These are phyloP conservation scores for Parazoanthus darwini DNA, from an alignment of 92 coral and sea anemone genomes.

Conservation along the genomic window DNA sequence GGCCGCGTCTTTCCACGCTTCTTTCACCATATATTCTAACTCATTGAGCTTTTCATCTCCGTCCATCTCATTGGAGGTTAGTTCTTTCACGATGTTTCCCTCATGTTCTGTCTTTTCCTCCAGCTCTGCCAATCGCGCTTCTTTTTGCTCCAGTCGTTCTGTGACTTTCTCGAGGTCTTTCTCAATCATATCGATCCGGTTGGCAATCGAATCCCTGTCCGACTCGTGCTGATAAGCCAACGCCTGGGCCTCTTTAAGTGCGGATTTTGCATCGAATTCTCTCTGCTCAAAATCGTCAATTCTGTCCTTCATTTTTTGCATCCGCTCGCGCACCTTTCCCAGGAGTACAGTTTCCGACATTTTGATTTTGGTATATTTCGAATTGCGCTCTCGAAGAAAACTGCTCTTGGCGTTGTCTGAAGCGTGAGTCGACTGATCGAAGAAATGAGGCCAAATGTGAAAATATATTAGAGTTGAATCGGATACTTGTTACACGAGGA, in stretches of 20 bases:
- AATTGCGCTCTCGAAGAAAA: not conserved
- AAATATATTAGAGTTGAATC: constrained; percentile 23
- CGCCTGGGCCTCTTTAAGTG: constrained; percentile 61
- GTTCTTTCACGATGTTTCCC: constrained; percentile 65
- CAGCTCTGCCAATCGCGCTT: constrained; percentile 48
- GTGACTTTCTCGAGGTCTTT: constrained; percentile 63
- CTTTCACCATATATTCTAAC: constrained; percentile 63
- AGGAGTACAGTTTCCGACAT: constrained; percentile 41
- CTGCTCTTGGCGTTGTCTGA: not conserved
- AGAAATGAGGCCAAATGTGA: constrained; percentile 12
- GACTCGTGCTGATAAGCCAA: constrained; percentile 65
- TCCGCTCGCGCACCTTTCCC: constrained; percentile 78
- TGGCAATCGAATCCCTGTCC: constrained; percentile 75
- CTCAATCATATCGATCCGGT: constrained; percentile 63
- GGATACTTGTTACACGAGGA: constrained; percentile 33
- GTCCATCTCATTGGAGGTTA: constrained; percentile 72
- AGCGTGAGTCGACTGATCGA: constrained; percentile 10
- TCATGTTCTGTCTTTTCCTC: constrained; percentile 61
- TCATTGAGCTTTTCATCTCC: constrained; percentile 71
- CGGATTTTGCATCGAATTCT: constrained; percentile 66
- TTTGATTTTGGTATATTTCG: not conserved
- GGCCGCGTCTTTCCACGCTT: constrained; percentile 61
- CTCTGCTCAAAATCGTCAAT: constrained; percentile 83
- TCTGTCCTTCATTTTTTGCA: constrained; percentile 81
- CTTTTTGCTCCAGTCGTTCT: constrained; percentile 55